Conservation (phyloP, 2,888 invertebrate genomes). For the Nebria brevicollis region DNA sequence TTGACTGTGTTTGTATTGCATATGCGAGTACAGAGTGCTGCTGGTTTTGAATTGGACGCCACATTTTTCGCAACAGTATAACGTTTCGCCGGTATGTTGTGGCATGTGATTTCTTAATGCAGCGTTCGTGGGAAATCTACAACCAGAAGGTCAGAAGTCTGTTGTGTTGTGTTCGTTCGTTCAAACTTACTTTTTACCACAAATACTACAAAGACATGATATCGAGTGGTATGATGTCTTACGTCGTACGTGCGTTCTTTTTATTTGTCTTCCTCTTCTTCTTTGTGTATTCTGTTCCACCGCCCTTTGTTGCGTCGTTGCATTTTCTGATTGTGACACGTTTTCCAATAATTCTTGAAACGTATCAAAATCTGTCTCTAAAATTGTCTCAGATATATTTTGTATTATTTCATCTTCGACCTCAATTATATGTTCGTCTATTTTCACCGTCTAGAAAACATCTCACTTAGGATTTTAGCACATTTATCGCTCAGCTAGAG, state of each 20-base stretch:
- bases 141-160: neutral
- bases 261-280: neutral
- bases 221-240: neutral
- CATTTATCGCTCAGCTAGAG: neutral
- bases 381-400: slow-evolving; percentile 2
- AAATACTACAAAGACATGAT: neutral
- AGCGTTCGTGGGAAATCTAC: neutral
- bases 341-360: neutral
- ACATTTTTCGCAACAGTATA: neutral
- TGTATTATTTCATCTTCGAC: neutral
- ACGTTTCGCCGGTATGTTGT: slow-evolving; percentile 6
- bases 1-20: slow-evolving; percentile 35
- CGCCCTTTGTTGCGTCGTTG: neutral
- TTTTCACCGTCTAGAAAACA: neutral
- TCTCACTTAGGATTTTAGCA: too few species aligned
- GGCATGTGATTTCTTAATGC: slow-evolving; percentile 12
- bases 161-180: neutral
- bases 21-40: neutral
- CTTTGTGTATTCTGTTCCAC: neutral
- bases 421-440: neutral
- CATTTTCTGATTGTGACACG: neutral
- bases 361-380: neutral
- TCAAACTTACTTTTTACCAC: neutral
- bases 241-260: neutral
- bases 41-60: neutral